Conservation (phyloP, 2,888 invertebrate species). For the Drosophila barbarae region DNA sequence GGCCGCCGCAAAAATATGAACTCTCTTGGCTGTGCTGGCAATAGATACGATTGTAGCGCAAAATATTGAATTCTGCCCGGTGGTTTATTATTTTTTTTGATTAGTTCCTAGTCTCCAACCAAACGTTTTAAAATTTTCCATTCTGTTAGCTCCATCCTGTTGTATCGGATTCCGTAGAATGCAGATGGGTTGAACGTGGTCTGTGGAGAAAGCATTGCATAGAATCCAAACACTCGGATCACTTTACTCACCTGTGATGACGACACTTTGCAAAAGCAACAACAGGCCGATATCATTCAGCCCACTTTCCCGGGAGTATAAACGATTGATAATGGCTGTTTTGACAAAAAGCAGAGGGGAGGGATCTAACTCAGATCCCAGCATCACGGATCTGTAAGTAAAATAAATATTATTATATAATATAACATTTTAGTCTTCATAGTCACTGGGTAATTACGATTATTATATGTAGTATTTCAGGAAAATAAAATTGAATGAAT, state of each 20-base stretch:
- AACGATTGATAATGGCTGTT: neutral
- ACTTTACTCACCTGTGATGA: neutral
- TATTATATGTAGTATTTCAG: too few relatives aligned
- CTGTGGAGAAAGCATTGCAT: neutral
- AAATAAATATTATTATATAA: neutral
- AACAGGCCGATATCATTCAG: neutral
- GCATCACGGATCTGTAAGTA: neutral
- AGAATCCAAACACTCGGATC: too few relatives aligned
- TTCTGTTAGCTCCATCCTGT: rapidly evolving
- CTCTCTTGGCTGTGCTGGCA: neutral
- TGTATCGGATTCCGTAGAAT: neutral
- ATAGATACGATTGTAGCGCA: neutral
- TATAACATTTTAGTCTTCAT: too few relatives aligned
- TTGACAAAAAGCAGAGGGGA: neutral
- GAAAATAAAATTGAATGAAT: neutral
- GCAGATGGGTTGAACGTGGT: neutral
- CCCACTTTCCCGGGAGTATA: neutral
- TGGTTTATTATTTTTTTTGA: neutral
- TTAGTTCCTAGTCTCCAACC: neutral
- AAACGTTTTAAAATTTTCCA: neutral
- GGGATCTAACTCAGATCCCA: neutral
- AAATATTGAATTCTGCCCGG: neutral
- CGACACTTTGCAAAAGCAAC: neutral
- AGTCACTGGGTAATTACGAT: too few relatives aligned
- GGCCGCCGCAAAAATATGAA: neutral